A percentile compares a stretch with the other conserved stretches of the same genome.
Conservation (phyloP, 2,888 invertebrate species). For the Calliphora vomitoria region DNA sequence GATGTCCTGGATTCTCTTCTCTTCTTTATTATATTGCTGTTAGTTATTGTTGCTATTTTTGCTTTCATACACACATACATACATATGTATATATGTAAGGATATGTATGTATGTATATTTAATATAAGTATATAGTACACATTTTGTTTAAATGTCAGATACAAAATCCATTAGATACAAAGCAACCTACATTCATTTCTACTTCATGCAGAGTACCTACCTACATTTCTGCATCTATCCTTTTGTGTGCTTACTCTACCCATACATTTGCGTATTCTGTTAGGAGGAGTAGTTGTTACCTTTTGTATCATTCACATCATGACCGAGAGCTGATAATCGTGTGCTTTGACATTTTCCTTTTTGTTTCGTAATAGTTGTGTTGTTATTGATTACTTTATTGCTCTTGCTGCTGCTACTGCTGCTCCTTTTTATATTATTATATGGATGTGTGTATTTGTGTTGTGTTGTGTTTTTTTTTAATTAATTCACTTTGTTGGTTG, state of each 20-base stretch:
- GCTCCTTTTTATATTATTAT: not conserved
- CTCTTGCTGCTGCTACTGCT: conserved; percentile 42
- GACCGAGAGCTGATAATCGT: conserved; percentile 75
- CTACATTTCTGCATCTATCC: not conserved
- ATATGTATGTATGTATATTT: conserved; percentile 5
- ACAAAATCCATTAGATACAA: conserved; percentile 42
- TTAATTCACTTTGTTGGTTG: conserved; percentile 49
- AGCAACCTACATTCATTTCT: conserved; percentile 23
- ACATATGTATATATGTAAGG: conserved; percentile 24
- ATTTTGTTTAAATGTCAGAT: conserved; percentile 30
- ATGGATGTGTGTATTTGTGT: not conserved
- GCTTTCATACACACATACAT: conserved; percentile 10
- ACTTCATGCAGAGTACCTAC: not conserved
- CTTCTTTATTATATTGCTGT: conserved; percentile 12
- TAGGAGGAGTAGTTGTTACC: conserved; percentile 40
- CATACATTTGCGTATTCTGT: not conserved
- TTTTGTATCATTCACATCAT: conserved; percentile 71
- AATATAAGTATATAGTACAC: no score
- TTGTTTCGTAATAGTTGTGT: conserved; percentile 73
- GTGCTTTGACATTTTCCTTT: conserved; percentile 76
- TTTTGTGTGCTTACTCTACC: not conserved
- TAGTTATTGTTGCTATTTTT: conserved; percentile 34
- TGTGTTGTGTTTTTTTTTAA: conserved; percentile 1
- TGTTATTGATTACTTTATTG: conserved; percentile 72
- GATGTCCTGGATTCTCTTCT: conserved; percentile 46